Evolutionary conservation across 2,113 vertebrate genomes (phyloP).

Genomic region (Ceyx melanurus): DNA sequence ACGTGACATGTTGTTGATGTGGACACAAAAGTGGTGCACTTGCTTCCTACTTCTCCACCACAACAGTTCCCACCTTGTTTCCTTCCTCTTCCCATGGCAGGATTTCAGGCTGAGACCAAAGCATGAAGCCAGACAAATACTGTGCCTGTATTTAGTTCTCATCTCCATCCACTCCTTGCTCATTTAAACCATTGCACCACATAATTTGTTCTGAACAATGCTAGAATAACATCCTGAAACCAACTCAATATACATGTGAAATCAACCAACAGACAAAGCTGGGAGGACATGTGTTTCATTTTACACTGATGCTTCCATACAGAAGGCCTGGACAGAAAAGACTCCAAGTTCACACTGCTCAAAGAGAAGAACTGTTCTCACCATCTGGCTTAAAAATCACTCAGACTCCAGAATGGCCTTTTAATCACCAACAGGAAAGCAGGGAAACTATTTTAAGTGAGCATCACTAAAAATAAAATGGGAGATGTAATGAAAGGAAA

Average conservation of each 20-base stretch:
- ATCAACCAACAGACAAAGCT: neutral
- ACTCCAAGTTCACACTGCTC: neutral
- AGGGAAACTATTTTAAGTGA: conserved; percentile 46
- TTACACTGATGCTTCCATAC: neutral
- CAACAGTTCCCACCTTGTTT: neutral
- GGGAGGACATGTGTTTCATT: neutral
- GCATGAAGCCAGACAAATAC: neutral
- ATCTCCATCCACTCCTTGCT: too few relatives aligned
- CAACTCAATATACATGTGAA: fast-evolving
- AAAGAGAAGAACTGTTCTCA: neutral
- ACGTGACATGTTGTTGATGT: neutral
- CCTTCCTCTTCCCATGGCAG: neutral
- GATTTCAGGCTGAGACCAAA: neutral
- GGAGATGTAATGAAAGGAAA: neutral
- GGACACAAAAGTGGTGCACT: neutral
- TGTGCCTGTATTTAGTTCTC: neutral
- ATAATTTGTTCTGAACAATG: neutral
- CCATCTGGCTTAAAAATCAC: neutral
- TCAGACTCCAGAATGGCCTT: neutral
- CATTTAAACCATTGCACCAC: too few relatives aligned
- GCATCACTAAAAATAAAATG: conserved; percentile 47
- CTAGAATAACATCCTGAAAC: neutral
- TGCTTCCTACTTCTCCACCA: neutral
- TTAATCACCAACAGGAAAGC: neutral
- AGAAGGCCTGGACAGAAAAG: neutral